Percentiles rank a stretch among this genome's conserved stretches.
phyloP scores from a whole-genome alignment of 2,888 invertebrate species.

The Eutolmus rufibarbis region DNA sequence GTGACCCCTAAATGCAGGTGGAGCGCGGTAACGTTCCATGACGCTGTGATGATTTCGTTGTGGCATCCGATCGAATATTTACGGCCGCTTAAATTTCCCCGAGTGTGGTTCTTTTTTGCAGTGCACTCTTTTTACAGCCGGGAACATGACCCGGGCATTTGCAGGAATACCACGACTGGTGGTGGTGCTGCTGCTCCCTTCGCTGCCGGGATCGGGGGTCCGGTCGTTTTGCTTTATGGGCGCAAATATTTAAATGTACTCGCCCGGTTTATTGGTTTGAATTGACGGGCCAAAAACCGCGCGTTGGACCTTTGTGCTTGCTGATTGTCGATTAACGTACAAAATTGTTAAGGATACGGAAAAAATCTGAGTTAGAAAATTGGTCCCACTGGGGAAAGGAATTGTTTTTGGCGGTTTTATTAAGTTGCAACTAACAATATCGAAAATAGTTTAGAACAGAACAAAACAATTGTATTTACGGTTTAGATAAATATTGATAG shows the following conservation, averaged over 20 bases:
- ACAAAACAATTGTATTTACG: too few species aligned
- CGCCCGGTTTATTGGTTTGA: background rate
- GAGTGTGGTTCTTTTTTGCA: constrained; percentile 1
- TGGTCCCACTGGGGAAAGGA: background rate
- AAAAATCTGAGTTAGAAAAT: background rate
- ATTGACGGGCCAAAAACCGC: background rate
- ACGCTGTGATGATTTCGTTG: constrained; percentile 45
- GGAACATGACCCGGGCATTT: background rate
- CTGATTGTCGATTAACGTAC: constrained; percentile 6
- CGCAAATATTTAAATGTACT: constrained; percentile 25
- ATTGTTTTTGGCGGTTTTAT: background rate
- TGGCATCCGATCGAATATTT: constrained; percentile 47
- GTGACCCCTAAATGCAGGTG: background rate
- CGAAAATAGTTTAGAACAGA: background rate
- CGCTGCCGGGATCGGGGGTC: background rate
- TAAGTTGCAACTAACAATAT: background rate
- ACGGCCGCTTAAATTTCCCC: constrained; percentile 44
- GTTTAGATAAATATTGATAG: background rate
- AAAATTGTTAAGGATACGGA: background rate
- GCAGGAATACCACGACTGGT: background rate
- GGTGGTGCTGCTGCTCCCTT: background rate
- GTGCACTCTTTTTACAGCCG: constrained; percentile 15
- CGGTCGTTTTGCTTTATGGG: background rate
- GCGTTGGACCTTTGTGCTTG: background rate
- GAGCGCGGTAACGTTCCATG: constrained; percentile 42